Conservation (phyloP, 2,113 vertebrate species). For the Triplophysa dalaica region DNA sequence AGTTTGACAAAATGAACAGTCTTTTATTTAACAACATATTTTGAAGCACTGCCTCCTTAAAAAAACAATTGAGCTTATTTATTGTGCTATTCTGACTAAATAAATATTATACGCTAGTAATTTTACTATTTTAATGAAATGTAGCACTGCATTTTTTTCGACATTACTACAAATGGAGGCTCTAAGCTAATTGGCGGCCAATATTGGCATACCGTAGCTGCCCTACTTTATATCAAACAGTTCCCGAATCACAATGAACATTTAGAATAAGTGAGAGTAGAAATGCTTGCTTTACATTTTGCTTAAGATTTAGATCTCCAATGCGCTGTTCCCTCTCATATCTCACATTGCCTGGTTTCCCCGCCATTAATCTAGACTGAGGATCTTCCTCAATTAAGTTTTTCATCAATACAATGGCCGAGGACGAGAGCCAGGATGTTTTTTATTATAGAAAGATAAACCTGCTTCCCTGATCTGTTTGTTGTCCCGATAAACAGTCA, state of each 20-base stretch:
- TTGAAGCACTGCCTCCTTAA: too few relatives aligned
- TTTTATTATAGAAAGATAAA: background rate
- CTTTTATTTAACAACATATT: too few relatives aligned
- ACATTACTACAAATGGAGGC: background rate
- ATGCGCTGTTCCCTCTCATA: background rate
- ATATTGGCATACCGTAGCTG: background rate
- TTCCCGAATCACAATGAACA: background rate
- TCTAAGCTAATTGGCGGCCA: background rate
- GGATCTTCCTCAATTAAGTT: background rate
- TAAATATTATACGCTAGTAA: too few relatives aligned
- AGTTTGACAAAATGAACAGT: too few relatives aligned
- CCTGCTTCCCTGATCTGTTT: background rate
- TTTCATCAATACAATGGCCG: background rate
- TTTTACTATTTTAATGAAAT: too few relatives aligned
- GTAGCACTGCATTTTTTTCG: too few relatives aligned
- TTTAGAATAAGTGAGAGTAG: background rate
- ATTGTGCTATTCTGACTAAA: too few relatives aligned
- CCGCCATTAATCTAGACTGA: conserved; percentile 1
- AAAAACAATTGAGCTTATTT: too few relatives aligned
- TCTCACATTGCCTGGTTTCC: background rate
- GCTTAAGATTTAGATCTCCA: background rate
- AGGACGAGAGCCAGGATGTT: background rate
- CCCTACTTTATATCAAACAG: background rate
- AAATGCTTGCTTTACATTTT: background rate
- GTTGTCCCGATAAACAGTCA: background rate